Evolutionary conservation across 2,113 vertebrate genomes (phyloP), one percentile per base, ranked within the genome.

Genomic region (Cebidichthys violaceus): DNA sequence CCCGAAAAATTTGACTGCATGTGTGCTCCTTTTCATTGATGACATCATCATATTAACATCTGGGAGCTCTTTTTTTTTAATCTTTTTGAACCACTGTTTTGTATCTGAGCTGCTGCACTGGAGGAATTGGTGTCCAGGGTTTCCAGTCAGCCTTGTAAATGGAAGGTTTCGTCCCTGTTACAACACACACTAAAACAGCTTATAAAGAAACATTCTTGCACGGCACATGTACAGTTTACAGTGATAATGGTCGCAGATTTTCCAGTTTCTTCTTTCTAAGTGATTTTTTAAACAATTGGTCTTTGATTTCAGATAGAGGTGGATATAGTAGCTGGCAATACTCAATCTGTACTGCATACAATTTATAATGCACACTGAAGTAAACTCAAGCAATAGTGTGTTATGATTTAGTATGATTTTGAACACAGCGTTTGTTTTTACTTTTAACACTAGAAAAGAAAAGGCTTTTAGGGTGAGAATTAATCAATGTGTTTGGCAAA

Each of bases 1-100:
- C 64, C 52, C 70, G 82, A 77, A 85, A 83, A 67, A 31, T 87
- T 64, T 76, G 81, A 79, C 41, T 47, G 29, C n/a, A 1, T 83
- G 33, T 50, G 55, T 61, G 75, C 60, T 69, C 1, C 13, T 73
- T 81, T 65, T 75, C n/a, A 67, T 1, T 4, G 14, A 68, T 45
- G 41, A 70, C 71, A 71, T 66, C 43, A 24, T 29, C 41, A 59
- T 9, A 70, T 33, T 54, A 33, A 43, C 75, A 76, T 73, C 75
- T 66, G 62, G 57, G 37, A 73, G 55, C 9, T 61, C 24, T 47
- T 77, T 61, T 55, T 52, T 31, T 24, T 24, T 22, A 9, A 41
- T 68, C 27, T 41, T 41, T 45, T 76, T 10, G 0, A 77, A 57
- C 60, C 72, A 75, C 39, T 76, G 67, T 45, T 27, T 82, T 62